Conservation (phyloP, 1,140 invertebrate species). For the Spodoptera frugiperda region DNA sequence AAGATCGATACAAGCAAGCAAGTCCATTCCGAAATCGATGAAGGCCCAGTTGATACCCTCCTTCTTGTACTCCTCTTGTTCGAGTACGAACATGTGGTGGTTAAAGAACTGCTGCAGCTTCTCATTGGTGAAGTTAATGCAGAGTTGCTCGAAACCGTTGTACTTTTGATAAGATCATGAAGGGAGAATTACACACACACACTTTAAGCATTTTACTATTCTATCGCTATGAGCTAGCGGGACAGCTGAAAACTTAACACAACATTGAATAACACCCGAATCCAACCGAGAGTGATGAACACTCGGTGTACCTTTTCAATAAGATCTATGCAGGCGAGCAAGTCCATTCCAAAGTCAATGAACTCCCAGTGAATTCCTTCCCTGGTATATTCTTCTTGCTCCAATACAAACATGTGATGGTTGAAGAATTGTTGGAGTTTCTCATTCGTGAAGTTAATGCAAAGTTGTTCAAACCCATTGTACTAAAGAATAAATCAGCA, state of each 20-base stretch:
- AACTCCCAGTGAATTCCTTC: conserved; percentile 98
- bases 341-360: conserved; percentile 99
- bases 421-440: conserved; percentile 99
- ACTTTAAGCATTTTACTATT: conserved; percentile 57
- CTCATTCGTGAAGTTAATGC: conserved; percentile 99
- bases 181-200: conserved; percentile 55
- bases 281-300: conserved; percentile 63
- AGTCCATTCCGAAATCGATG: conserved; percentile 99
- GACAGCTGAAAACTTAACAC: conserved; percentile 68
- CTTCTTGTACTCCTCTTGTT: conserved; percentile 98
- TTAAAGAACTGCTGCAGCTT: conserved; percentile 99
- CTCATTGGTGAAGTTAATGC: conserved; percentile 99
- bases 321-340: conserved; percentile 98
- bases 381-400: conserved; percentile 98
- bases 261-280: conserved; percentile 53
- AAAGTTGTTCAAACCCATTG: conserved; percentile 99
- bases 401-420: conserved; percentile 99
- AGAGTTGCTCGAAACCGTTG: conserved; percentile 99
- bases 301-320: conserved; percentile 96
- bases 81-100: conserved; percentile 99
- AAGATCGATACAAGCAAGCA: conserved; percentile 98
- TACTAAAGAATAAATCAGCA: conserved; percentile 88
- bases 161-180: conserved; percentile 88
- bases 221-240: conserved; percentile 52
- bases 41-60: conserved; percentile 98